A percentile compares a stretch with the other conserved stretches of the same genome.
phyloP scores from a whole-genome alignment of 2,113 vertebrate genomes.

The Galemys pyrenaicus region DNA sequence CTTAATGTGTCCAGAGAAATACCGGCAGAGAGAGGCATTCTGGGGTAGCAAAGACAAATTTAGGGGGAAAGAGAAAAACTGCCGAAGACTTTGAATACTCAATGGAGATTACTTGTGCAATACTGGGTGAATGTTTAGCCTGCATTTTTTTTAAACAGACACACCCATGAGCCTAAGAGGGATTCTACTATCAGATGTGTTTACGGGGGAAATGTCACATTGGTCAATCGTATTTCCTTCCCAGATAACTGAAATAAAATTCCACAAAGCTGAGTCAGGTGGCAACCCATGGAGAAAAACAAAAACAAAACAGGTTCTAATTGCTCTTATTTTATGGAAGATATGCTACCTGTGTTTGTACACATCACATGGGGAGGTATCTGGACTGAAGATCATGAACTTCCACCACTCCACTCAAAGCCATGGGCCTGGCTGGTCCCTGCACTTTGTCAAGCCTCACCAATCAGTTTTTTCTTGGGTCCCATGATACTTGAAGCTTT shows the following conservation, averaged over 20 bases:
- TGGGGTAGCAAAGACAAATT: background rate
- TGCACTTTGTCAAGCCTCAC: background rate
- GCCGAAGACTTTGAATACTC: background rate
- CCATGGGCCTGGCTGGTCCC: background rate
- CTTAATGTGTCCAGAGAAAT: background rate
- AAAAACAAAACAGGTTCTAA: background rate
- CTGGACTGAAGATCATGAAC: background rate
- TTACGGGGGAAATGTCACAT: background rate
- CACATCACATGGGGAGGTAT: background rate
- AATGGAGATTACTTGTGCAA: background rate
- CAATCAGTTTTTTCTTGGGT: background rate
- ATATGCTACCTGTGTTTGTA: background rate
- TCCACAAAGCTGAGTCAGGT: background rate
- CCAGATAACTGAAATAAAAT: background rate
- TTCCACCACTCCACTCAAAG: background rate
- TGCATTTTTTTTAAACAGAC: slow-evolving; percentile 29
- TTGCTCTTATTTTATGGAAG: background rate
- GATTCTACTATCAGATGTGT: background rate
- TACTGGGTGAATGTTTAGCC: background rate
- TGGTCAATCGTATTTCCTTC: background rate
- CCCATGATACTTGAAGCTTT: background rate
- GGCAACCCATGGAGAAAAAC: background rate
- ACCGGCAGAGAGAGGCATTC: background rate
- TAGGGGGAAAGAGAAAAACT: background rate
- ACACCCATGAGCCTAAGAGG: background rate